A percentile compares a stretch with the other conserved stretches of the same genome.
phyloP scores from a whole-genome alignment of 2,113 vertebrate genomes.

The Apistogramma diplotaenia region DNA sequence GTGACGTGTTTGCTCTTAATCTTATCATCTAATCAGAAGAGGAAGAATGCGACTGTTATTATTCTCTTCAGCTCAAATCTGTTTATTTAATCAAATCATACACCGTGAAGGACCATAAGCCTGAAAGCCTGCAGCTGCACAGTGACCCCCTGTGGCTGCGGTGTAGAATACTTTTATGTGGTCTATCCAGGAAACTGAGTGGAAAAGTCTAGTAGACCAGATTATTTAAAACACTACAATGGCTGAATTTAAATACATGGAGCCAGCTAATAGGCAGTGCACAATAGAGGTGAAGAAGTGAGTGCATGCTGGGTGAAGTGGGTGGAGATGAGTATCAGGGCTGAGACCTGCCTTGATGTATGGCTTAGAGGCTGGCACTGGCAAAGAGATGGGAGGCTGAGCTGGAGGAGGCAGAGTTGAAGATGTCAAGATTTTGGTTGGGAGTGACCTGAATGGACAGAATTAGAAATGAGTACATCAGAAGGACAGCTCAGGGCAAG shows the following conservation, averaged over 20 bases:
- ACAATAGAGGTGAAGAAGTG: no score
- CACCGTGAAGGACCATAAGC: background rate
- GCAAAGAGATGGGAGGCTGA: no score
- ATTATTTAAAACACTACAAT: background rate
- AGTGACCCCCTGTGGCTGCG: slow-evolving; percentile 5
- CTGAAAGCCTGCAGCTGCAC: background rate
- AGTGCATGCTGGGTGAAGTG: no score
- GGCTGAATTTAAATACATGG: no score
- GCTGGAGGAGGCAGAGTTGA: no score
- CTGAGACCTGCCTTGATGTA: no score
- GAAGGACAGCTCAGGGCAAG: background rate
- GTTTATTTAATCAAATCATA: background rate
- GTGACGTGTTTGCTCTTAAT: background rate
- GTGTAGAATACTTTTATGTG: background rate
- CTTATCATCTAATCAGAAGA: background rate
- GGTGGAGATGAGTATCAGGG: no score
- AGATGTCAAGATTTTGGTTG: no score
- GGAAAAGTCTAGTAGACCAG: background rate
- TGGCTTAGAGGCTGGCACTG: no score
- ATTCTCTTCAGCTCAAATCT: background rate
- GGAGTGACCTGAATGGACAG: background rate
- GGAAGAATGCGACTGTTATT: background rate
- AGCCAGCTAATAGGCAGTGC: no score
- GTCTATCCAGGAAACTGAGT: background rate
- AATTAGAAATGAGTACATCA: background rate